Evolutionary conservation across 2,888 invertebrate genomes (phyloP), one percentile per base, ranked within the genome.

Genomic region (Sinodicranocentrus sp.): DNA sequence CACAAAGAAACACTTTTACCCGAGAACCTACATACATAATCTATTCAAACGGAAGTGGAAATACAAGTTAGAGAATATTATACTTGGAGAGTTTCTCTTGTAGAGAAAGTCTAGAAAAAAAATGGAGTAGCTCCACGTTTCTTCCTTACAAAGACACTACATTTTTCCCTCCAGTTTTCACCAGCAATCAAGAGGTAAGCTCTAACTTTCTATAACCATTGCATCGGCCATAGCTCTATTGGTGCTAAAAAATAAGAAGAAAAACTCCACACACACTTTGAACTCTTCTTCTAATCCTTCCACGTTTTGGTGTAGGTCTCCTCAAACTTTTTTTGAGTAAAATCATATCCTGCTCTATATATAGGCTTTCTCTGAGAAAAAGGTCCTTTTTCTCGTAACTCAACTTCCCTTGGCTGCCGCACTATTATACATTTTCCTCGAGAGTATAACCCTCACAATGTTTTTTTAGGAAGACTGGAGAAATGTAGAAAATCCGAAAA

Each of bases 21-120:
- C 39, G 17, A 13, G 48, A 48, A 48, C 5, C 5, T n/a, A 44
- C 25, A 43, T 39, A 44, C 26, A 26, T 61, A 61, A 61, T 73
- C 39, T 61, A 73, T 73, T 73, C 21, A 54, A 75, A 75, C 65
- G 65, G 65, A 75, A 63, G 33, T 65, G 65, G 19, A 13, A n/a
- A 65, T 52, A 52, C 26, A 52, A n/a, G 67, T 33, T 19, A 19
- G 33, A 33, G 25, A 1, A 3, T 13, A 23, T 23, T 25, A 26
- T 19, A 65, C 13, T 17, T 39, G 33, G 25, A 33, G 2, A 44
- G 21, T 44, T 44, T 13, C 33, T 15, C 1, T 17, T 57, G 13
- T 19, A 28, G 39, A 8, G 39, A 10, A 13, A 17, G 17, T n/a
- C n/a, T n/a, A 61, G 39, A 63, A 33, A 43, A 70, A 70, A 70